Conservation (phyloP, 2,888 invertebrate species). For the Sisyra terminalis region DNA sequence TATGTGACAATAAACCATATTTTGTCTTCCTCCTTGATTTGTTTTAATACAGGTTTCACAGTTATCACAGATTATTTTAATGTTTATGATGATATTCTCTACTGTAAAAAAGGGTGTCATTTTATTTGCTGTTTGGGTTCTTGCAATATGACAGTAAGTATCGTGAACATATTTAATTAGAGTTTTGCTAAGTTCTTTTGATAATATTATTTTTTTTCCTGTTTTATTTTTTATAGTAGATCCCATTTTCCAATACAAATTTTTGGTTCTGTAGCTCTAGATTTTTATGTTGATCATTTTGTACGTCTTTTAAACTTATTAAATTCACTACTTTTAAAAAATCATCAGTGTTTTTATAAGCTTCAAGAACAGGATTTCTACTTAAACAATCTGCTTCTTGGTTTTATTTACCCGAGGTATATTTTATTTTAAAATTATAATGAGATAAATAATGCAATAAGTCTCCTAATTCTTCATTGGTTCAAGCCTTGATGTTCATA, state of each 20-base stretch:
- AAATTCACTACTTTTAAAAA: conserved; percentile 7
- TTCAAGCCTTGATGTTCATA: conserved; percentile 6
- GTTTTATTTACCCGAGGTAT: conserved; percentile 4
- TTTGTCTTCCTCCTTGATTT: neutral
- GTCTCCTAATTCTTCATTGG: neutral
- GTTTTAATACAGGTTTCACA: neutral
- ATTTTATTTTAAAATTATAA: conserved; percentile 5
- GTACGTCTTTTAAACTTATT: conserved; percentile 5
- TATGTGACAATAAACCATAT: neutral
- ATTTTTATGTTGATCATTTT: conserved; percentile 4
- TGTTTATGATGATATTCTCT: neutral
- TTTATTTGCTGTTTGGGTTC: neutral
- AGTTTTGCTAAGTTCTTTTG: conserved; percentile 10
- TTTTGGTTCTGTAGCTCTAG: conserved; percentile 5
- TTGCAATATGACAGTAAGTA: conserved; percentile 8
- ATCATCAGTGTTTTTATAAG: conserved; percentile 6
- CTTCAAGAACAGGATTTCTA: conserved; percentile 13
- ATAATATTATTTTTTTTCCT: conserved; percentile 11
- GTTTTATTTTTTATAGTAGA: conserved; percentile 10
- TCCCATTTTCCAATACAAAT: conserved; percentile 7
- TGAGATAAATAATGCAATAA: neutral
- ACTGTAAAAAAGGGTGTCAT: conserved; percentile 6
- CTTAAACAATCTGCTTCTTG: conserved; percentile 11
- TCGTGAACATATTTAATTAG: conserved; percentile 10
- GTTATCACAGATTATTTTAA: neutral